phyloP scores from a whole-genome alignment of 2,797 vertebrate genomes.

The Alfaro cultratus region DNA sequence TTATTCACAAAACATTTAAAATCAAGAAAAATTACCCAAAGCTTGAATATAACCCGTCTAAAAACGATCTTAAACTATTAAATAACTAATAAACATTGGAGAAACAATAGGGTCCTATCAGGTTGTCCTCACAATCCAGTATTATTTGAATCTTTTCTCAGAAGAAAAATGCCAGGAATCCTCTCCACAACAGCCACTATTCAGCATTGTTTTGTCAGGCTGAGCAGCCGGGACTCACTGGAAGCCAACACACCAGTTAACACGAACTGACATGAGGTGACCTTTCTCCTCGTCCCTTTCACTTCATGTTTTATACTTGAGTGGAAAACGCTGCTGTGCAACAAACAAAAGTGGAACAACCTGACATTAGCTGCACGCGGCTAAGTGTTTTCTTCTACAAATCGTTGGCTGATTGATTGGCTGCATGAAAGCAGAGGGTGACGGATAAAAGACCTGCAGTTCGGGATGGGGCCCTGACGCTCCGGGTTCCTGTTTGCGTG shows the following conservation, averaged over 20 bases:
- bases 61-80: background rate
- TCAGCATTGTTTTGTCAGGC: slow-evolving; percentile 36
- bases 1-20: background rate
- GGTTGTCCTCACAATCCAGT: background rate
- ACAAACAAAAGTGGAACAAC: slow-evolving; percentile 29
- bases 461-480: slow-evolving; percentile 19
- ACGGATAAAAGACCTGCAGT: slow-evolving; percentile 27
- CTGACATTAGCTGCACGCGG: slow-evolving; percentile 12
- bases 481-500: slow-evolving; percentile 52
- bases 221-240: slow-evolving; percentile 27
- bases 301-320: slow-evolving; percentile 47
- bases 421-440: slow-evolving; percentile 23
- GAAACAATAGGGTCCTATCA: background rate
- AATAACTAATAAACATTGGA: background rate
- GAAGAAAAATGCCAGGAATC: slow-evolving; percentile 19
- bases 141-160: slow-evolving; percentile 23
- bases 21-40: background rate
- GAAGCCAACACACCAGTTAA: slow-evolving; percentile 38
- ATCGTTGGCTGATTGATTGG: slow-evolving; percentile 32
- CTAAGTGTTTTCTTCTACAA: slow-evolving; percentile 3
- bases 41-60: background rate
- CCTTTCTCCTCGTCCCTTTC: slow-evolving; percentile 39
- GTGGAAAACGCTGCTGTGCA: slow-evolving; percentile 21
- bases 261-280: slow-evolving; percentile 46
- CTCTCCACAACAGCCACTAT: slow-evolving; percentile 14